phyloP scores from a whole-genome alignment of 2,113 vertebrate species.

The Hiodon tergisus region DNA sequence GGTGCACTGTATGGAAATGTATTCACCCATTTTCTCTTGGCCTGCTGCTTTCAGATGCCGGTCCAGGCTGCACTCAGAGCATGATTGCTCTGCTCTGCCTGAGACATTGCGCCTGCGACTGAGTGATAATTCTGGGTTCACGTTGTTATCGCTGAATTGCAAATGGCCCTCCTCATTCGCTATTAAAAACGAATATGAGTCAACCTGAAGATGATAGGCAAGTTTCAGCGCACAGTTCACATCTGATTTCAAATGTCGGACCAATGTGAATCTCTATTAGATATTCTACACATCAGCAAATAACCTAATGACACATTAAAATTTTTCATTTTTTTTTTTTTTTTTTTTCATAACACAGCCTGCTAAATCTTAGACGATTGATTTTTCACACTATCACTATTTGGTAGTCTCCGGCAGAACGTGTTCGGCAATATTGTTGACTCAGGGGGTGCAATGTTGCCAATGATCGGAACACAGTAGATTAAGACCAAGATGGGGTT shows the following conservation, averaged over 20 bases:
- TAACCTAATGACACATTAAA: conserved; percentile 14
- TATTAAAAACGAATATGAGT: conserved; percentile 27
- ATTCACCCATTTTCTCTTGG: conserved; percentile 5
- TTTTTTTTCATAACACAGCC: conserved; percentile 37
- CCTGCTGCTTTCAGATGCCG: background rate
- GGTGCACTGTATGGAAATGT: background rate
- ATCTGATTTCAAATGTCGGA: conserved; percentile 25
- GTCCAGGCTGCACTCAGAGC: background rate
- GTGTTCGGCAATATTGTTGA: conserved; percentile 21
- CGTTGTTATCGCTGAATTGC: conserved; percentile 32
- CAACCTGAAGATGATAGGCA: conserved; percentile 9
- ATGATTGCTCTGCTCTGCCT: background rate
- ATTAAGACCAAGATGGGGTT: conserved; percentile 47
- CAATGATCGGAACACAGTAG: conserved; percentile 48
- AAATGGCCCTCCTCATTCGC: conserved; percentile 21
- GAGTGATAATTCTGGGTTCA: conserved; percentile 27
- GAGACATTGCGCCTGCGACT: conserved; percentile 13
- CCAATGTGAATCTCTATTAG: conserved; percentile 11
- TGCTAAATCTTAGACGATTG: conserved; percentile 44
- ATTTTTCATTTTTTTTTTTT: conserved; percentile 9
- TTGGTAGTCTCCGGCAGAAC: conserved; percentile 36
- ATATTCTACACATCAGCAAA: conserved; percentile 19
- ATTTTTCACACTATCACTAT: conserved; percentile 48
- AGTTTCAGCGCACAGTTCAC: conserved; percentile 25
- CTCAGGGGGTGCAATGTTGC: conserved; percentile 30